phyloP scores from a whole-genome alignment of 2,113 vertebrate species.

The Cynoglossus semilaevis region DNA sequence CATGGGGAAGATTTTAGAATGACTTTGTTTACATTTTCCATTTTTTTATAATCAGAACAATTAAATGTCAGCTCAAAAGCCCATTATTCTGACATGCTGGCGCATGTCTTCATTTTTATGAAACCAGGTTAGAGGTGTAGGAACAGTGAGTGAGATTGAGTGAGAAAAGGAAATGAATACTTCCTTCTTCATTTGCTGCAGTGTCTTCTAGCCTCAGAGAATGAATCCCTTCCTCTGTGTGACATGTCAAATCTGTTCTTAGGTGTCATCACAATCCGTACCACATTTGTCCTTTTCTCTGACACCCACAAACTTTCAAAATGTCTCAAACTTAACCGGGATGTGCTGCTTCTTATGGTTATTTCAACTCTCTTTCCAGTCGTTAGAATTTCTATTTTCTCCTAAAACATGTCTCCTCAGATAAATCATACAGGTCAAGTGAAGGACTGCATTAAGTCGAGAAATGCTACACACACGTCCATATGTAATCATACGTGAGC shows the following conservation, averaged over 20 bases:
- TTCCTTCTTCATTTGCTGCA: constrained; percentile 62
- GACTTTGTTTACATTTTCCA: neutral
- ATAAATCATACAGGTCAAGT: neutral
- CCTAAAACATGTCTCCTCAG: neutral
- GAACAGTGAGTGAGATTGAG: constrained; percentile 19
- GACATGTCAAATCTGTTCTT: constrained; percentile 54
- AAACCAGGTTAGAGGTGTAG: constrained; percentile 33
- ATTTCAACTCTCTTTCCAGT: neutral
- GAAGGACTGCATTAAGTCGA: no score
- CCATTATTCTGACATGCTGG: neutral
- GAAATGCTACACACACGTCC: no score
- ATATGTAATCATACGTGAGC: no score
- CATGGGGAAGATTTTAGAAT: constrained; percentile 8
- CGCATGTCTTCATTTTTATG: constrained; percentile 8
- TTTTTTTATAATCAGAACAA: constrained; percentile 8
- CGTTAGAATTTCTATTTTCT: neutral
- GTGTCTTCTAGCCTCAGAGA: constrained; percentile 48
- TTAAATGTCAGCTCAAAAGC: neutral
- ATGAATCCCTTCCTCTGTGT: constrained; percentile 44
- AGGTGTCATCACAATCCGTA: constrained; percentile 35
- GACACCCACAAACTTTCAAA: constrained; percentile 49
- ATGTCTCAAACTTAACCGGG: constrained; percentile 16
- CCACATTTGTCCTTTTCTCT: constrained; percentile 28
- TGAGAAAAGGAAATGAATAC: constrained; percentile 53
- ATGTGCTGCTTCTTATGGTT: constrained; percentile 12